A percentile compares a stretch with the other conserved stretches of the same genome.
Evolutionary conservation across 2,797 vertebrate genomes (phyloP).

Genomic region (Knipowitschia caucasica): DNA sequence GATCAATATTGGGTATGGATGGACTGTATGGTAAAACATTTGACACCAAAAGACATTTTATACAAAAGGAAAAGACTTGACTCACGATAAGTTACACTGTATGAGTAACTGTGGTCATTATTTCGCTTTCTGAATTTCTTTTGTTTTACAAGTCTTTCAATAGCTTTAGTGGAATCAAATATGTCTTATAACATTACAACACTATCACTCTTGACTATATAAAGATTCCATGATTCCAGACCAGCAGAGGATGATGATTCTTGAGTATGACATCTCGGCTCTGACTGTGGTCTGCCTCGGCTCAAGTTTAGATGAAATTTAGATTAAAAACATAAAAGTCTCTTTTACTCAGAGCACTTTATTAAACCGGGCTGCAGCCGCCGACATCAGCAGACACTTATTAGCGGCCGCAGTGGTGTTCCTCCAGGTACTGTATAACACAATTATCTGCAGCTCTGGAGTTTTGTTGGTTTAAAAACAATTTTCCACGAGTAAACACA

Average conservation of each 20-base stretch:
- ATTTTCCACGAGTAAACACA: conserved; percentile 17
- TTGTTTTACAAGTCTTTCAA: not conserved
- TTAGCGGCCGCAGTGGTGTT: conserved; percentile 6
- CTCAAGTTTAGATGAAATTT: conserved; percentile 4
- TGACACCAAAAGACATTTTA: too few species aligned
- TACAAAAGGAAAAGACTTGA: too few species aligned
- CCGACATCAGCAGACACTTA: conserved; percentile 11
- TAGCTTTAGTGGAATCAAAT: not conserved
- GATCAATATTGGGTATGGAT: too few species aligned
- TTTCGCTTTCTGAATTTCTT: too few species aligned
- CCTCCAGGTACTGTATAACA: conserved; percentile 11
- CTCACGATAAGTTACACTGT: too few species aligned
- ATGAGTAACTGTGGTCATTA: too few species aligned
- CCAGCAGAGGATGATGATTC: not conserved
- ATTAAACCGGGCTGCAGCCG: conserved; percentile 8
- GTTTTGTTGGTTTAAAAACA: conserved; percentile 6
- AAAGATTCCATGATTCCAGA: not conserved
- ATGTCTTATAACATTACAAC: not conserved
- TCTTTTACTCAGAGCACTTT: not conserved
- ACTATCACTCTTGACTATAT: not conserved
- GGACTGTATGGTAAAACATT: too few species aligned
- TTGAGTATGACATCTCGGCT: not conserved
- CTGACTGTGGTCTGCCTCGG: not conserved
- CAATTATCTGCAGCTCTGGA: conserved; percentile 8
- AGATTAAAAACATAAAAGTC: conserved; percentile 1